Percentiles rank a stretch among this genome's conserved stretches.
phyloP scores from a whole-genome alignment of 2,888 invertebrate species.

The Aphodius granarius region DNA sequence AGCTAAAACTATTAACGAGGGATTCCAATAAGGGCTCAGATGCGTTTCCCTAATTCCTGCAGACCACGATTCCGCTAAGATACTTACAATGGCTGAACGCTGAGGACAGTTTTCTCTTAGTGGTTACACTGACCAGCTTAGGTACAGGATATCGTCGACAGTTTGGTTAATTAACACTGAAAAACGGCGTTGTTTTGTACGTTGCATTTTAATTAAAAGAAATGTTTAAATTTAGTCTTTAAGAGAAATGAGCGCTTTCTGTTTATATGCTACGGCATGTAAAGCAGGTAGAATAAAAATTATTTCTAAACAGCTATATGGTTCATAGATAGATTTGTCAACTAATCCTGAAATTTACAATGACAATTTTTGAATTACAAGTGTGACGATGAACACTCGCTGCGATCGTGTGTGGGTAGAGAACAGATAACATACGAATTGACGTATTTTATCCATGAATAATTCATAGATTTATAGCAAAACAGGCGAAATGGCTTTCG shows the following conservation, averaged over 20 bases:
- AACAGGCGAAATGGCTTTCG: constrained; percentile 24
- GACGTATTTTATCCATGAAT: constrained; percentile 18
- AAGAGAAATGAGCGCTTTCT: no score
- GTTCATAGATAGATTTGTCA: no score
- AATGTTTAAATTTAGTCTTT: no score
- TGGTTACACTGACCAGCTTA: neutral
- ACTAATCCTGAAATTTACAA: neutral
- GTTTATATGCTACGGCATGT: no score
- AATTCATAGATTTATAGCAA: constrained; percentile 16
- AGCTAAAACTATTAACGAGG: neutral
- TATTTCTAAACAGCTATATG: no score
- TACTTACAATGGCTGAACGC: neutral
- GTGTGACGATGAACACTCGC: neutral
- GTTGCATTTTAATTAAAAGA: no score
- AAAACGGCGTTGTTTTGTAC: no score
- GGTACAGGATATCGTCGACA: no score
- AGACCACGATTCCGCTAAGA: neutral
- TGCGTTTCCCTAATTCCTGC: neutral
- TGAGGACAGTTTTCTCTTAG: neutral
- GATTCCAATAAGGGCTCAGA: neutral
- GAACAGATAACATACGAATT: constrained; percentile 13
- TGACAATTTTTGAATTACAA: neutral
- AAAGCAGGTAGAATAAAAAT: no score
- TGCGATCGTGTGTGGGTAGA: neutral
- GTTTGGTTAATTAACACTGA: no score